Evolutionary conservation across 2,888 invertebrate species (phyloP).

Genomic region (Cylindroiulus punctatus): DNA sequence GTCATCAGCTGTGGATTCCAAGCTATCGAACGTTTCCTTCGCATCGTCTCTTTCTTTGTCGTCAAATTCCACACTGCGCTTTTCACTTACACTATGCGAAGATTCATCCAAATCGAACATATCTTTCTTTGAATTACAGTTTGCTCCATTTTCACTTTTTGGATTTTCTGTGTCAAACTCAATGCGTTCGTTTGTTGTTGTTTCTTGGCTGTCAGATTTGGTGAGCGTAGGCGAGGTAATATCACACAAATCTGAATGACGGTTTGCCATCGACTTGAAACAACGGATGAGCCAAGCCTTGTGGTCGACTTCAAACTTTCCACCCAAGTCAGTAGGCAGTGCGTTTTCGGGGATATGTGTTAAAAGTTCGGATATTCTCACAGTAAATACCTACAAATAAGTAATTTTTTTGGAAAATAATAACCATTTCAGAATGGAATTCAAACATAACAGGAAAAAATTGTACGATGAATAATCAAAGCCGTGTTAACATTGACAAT

Average conservation of each 20-base stretch:
- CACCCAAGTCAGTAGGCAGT: slow-evolving; percentile 89
- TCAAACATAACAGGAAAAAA: not conserved
- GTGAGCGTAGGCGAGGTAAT: slow-evolving; percentile 59
- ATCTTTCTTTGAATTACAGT: slow-evolving; percentile 74
- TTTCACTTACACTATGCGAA: slow-evolving; percentile 50
- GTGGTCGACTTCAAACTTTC: slow-evolving; percentile 87
- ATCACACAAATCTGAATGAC: slow-evolving; percentile 69
- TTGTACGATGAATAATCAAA: too few relatives aligned
- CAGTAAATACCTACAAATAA: slow-evolving; percentile 78
- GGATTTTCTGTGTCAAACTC: slow-evolving; percentile 56
- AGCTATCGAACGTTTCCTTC: slow-evolving; percentile 62
- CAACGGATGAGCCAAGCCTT: slow-evolving; percentile 84
- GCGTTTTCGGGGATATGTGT: slow-evolving; percentile 90
- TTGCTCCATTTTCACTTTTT: slow-evolving; percentile 57
- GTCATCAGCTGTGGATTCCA: slow-evolving; percentile 56
- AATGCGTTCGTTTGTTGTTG: slow-evolving; percentile 49
- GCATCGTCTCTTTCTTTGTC: slow-evolving; percentile 57
- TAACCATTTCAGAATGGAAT: not conserved
- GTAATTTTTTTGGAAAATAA: not conserved
- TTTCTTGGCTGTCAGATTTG: slow-evolving; percentile 58
- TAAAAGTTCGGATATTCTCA: slow-evolving; percentile 87
- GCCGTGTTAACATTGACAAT: too few relatives aligned
- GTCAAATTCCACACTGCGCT: slow-evolving; percentile 42
- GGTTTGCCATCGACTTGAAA: slow-evolving; percentile 86
- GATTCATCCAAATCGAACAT: slow-evolving; percentile 66